Percentiles rank a stretch among this genome's conserved stretches.
Conservation (phyloP, 64 coral and sea anemone species). For the Porites lutea region DNA sequence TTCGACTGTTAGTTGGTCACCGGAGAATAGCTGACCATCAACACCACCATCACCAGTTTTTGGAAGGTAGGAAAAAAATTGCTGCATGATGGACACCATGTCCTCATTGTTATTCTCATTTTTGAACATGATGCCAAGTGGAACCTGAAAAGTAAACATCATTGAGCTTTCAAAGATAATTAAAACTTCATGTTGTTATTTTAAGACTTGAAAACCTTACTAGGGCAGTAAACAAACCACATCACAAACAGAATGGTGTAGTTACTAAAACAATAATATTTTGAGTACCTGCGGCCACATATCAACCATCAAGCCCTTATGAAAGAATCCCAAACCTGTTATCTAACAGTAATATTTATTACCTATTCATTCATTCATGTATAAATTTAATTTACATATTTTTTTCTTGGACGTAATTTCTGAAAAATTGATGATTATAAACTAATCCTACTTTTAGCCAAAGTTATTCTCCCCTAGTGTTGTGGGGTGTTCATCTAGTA, state of each 20-base stretch:
- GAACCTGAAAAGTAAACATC: constrained; percentile 14
- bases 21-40: constrained; percentile 10
- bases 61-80: constrained; percentile 26
- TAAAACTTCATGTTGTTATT: neutral
- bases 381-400: too few relatives aligned
- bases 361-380: too few relatives aligned
- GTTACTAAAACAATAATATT: neutral
- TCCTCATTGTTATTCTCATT: constrained; percentile 56
- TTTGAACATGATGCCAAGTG: constrained; percentile 34
- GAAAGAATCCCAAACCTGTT: neutral
- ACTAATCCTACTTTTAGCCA: too few relatives aligned
- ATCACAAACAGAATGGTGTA: constrained; percentile 4
- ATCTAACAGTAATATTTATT: neutral
- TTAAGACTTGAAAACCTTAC: neutral
- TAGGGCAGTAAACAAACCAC: neutral
- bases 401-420: too few relatives aligned
- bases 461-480: too few relatives aligned
- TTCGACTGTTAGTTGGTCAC: constrained; percentile 51
- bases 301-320: constrained; percentile 1
- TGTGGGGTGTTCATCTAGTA: too few relatives aligned
- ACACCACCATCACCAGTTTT: constrained; percentile 1
- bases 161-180: neutral
- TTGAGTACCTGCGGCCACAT: neutral
- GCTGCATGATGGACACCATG: constrained; percentile 8
- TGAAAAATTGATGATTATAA: too few relatives aligned